Conservation (phyloP, 2,888 invertebrate species). For the Lysandra coridon region DNA sequence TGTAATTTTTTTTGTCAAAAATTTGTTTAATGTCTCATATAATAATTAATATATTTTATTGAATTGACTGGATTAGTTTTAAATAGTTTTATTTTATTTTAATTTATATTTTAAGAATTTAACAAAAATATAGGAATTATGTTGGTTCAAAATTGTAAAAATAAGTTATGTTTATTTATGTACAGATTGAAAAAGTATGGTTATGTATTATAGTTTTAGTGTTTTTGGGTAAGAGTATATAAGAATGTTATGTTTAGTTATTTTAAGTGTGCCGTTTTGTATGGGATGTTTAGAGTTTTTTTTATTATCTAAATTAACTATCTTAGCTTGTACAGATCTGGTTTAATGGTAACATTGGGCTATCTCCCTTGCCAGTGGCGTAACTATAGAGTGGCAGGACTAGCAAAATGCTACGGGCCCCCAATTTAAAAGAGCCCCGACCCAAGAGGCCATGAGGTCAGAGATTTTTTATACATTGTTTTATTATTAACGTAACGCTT, state of each 20-base stretch:
- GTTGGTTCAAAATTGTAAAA: constrained; percentile 17
- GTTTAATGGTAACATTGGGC: background rate
- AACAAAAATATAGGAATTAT: constrained; percentile 7
- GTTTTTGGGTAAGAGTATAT: constrained; percentile 31
- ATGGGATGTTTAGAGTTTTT: background rate
- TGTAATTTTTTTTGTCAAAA: background rate
- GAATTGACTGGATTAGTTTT: constrained; percentile 11
- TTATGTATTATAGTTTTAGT: constrained; percentile 24
- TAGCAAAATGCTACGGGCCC: no score
- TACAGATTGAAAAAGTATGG: background rate
- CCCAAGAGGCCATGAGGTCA: no score
- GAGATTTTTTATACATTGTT: no score
- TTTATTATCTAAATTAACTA: background rate
- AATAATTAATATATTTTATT: background rate
- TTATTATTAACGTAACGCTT: no score
- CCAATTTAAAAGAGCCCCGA: no score
- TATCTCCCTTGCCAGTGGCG: no score
- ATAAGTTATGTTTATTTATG: constrained; percentile 26
- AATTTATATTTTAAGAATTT: background rate
- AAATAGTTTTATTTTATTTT: background rate
- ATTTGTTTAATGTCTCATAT: background rate
- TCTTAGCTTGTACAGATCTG: background rate
- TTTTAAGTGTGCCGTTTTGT: constrained; percentile 15
- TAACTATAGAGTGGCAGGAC: no score
- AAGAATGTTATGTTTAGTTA: constrained; percentile 31